These are phyloP conservation scores for Kryptolebias ocellatus DNA, from an alignment of 2,797 vertebrate species.

Conservation along the genomic window DNA sequence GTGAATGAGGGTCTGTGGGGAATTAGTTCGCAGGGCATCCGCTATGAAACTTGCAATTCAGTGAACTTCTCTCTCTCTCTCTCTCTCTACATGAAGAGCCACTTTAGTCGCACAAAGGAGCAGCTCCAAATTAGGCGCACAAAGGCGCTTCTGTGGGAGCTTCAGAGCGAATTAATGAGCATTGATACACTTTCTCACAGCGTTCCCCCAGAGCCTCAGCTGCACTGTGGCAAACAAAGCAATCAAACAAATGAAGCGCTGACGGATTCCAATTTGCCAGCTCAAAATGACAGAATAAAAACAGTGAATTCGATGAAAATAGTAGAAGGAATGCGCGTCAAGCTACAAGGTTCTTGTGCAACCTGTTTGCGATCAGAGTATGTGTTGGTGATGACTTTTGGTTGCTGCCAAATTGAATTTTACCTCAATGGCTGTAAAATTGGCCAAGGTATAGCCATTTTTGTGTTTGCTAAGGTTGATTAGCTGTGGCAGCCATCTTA, in stretches of 20 bases:
- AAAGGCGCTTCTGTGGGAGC: conserved; percentile 80
- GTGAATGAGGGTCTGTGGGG: conserved; percentile 64
- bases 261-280: background rate
- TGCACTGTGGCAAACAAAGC: conserved; percentile 43
- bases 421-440: no score
- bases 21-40: conserved; percentile 71
- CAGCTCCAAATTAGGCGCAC: conserved; percentile 80
- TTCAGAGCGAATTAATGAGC: conserved; percentile 79
- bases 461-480: no score
- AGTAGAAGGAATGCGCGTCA: no score
- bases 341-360: no score
- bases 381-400: no score
- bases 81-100: conserved; percentile 70
- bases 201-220: conserved; percentile 60
- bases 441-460: no score
- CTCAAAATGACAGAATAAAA: background rate
- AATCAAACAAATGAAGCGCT: conserved; percentile 10
- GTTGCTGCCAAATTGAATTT: no score
- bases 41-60: conserved; percentile 71
- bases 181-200: conserved; percentile 77
- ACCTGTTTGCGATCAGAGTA: no score
- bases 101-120: conserved; percentile 80
- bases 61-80: conserved; percentile 65
- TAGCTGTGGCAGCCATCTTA: no score
- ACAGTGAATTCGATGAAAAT: no score